Conservation (phyloP, 2,797 vertebrate species). For the Schizopygopsis pylzovi region DNA sequence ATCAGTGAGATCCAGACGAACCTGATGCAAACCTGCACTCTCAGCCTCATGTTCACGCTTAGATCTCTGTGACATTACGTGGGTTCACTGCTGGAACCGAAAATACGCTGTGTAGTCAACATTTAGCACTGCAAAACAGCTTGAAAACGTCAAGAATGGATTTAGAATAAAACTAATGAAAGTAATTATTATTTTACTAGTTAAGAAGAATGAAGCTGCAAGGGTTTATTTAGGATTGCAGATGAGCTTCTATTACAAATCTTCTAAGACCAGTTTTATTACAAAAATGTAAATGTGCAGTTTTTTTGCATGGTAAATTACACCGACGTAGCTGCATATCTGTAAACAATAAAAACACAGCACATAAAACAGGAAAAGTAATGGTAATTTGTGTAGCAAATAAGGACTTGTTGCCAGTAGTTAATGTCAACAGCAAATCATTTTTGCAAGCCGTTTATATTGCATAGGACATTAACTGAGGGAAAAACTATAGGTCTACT, state of each 20-base stretch:
- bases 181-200: not conserved
- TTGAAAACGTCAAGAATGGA: not conserved
- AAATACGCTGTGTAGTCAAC: not conserved
- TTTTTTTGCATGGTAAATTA: not conserved
- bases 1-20: not conserved
- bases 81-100: not conserved
- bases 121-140: not conserved
- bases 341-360: not conserved
- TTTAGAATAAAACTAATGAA: not conserved
- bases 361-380: not conserved
- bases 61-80: not conserved
- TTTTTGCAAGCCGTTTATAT: not conserved
- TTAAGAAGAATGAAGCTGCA: not conserved
- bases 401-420: not conserved
- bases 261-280: not conserved
- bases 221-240: not conserved
- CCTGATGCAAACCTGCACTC: not conserved
- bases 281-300: not conserved
- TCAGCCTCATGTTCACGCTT: not conserved
- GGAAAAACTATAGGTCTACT: not conserved
- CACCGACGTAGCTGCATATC: not conserved
- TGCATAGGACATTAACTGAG: not conserved
- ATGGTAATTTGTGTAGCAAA: not conserved
- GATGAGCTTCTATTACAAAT: not conserved
- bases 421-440: not conserved